Percentiles rank a stretch among this genome's conserved stretches.
Evolutionary conservation across 1,140 invertebrate genomes (phyloP).

Genomic region (Apis cerana): DNA sequence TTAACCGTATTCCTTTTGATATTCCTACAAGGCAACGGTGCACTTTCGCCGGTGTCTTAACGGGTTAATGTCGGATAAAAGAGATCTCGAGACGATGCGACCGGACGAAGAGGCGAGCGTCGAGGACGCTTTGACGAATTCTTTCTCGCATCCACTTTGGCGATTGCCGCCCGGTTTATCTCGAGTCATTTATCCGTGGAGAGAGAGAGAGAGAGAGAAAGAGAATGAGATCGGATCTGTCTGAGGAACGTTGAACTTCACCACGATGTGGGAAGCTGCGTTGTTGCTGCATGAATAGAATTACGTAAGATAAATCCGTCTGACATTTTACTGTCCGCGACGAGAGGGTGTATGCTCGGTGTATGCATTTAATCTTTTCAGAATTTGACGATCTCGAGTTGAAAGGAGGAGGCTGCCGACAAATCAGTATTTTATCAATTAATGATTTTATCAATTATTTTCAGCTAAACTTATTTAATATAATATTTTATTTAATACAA

Average conservation of each 20-base stretch:
- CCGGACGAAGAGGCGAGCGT: conserved; percentile 30
- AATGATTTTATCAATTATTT: too few relatives aligned
- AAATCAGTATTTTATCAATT: too few relatives aligned
- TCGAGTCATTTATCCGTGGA: conserved; percentile 40
- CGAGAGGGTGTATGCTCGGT: background rate
- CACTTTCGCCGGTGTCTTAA: conserved; percentile 53
- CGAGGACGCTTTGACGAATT: conserved; percentile 58
- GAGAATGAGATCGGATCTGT: conserved; percentile 17
- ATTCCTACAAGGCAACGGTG: conserved; percentile 52
- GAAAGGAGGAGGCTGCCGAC: background rate
- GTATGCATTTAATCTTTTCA: background rate
- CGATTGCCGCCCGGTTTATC: conserved; percentile 47
- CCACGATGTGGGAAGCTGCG: background rate
- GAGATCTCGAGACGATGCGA: conserved; percentile 35
- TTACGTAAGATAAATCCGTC: background rate
- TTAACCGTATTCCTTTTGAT: conserved; percentile 75
- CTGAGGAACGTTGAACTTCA: background rate
- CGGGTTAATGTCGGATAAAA: conserved; percentile 57
- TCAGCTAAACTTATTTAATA: too few relatives aligned
- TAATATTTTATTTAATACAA: too few relatives aligned
- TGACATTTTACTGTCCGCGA: background rate
- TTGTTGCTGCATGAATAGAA: background rate
- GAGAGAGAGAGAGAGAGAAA: too few relatives aligned
- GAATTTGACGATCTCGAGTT: background rate
- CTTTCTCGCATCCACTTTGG: conserved; percentile 44